These are phyloP conservation scores for Scaptomyza reducta DNA, from an alignment of 2,888 invertebrate species.

Conservation along the genomic window DNA sequence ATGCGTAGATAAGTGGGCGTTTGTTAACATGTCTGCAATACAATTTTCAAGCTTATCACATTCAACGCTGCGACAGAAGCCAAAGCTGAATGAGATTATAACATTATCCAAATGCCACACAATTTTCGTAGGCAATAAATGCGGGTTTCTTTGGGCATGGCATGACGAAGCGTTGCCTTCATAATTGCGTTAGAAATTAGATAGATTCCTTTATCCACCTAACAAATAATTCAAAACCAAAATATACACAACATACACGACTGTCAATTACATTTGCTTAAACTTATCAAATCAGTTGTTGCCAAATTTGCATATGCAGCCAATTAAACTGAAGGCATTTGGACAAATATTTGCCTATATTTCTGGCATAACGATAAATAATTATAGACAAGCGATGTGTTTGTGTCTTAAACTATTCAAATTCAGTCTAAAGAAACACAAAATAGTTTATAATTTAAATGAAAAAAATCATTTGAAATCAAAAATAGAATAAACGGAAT, in stretches of 20 bases:
- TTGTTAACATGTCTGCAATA: conserved; percentile 67
- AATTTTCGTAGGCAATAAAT: conserved; percentile 22
- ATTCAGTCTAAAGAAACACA: no score
- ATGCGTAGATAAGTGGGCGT: conserved; percentile 36
- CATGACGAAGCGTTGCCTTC: neutral
- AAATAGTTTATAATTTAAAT: no score
- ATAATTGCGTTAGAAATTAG: conserved; percentile 22
- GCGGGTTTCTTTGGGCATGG: neutral
- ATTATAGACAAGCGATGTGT: no score
- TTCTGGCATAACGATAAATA: no score
- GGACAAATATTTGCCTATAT: neutral
- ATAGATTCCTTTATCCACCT: conserved; percentile 11
- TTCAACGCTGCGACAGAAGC: no score
- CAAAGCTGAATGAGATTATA: no score
- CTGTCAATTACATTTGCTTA: conserved; percentile 5
- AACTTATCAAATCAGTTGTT: conserved; percentile 1
- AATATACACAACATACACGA: neutral
- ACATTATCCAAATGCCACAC: conserved; percentile 20
- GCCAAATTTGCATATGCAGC: neutral
- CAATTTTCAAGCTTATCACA: conserved; percentile 37
- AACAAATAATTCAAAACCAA: conserved; percentile 6
- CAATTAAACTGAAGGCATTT: neutral
- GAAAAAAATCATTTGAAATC: no score
- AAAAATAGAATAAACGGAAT: no score
- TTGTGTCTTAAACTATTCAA: no score